Conservation (phyloP, 2,888 invertebrate species). For the Agrochola litura region DNA sequence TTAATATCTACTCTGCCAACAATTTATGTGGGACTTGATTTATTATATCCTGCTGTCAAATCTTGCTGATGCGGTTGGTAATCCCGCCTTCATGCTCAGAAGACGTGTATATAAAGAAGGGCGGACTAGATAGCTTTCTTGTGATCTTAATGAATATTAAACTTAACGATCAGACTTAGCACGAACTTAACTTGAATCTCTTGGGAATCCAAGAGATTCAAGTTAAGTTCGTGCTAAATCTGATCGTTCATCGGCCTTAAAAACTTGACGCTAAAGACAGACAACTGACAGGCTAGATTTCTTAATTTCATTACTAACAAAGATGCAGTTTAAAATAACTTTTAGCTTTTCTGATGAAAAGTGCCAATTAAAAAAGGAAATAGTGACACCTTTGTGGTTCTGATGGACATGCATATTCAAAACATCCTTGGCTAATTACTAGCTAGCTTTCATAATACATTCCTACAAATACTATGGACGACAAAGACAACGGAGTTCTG, state of each 20-base stretch:
- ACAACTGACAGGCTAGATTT: background rate
- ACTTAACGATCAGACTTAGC: no score
- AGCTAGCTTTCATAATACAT: background rate
- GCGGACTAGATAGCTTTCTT: background rate
- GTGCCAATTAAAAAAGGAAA: background rate
- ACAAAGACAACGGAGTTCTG: background rate
- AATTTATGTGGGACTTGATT: conserved; percentile 34
- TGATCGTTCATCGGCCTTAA: background rate
- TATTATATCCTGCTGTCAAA: conserved; percentile 35
- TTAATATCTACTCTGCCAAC: conserved; percentile 38
- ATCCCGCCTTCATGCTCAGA: background rate
- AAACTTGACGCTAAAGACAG: background rate
- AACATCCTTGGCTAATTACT: background rate
- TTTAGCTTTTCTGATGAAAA: background rate
- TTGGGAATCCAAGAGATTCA: background rate
- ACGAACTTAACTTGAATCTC: no score
- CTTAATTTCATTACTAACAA: background rate
- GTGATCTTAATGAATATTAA: background rate
- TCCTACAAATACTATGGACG: background rate
- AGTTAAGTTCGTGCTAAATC: background rate
- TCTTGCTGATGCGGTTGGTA: conserved; percentile 12
- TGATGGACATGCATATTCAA: background rate
- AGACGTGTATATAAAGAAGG: background rate
- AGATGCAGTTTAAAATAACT: background rate
- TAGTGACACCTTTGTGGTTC: background rate